Conservation (phyloP, 2,888 invertebrate genomes). For the Agrotis clavis region DNA sequence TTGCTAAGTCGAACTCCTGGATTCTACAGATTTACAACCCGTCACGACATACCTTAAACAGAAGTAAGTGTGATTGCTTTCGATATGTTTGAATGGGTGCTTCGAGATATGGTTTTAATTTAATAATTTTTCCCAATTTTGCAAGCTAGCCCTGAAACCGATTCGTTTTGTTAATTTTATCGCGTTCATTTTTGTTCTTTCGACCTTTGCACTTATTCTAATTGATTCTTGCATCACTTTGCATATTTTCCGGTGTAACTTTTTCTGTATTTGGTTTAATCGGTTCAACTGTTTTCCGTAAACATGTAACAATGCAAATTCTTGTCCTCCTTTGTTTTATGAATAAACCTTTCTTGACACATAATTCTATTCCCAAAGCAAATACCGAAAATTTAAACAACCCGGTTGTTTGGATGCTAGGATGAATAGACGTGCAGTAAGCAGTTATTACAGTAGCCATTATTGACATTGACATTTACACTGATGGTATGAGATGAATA, state of each 20-base stretch:
- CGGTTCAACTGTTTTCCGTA: background rate
- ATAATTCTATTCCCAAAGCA: too few species aligned
- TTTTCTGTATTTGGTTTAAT: background rate
- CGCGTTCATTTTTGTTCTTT: background rate
- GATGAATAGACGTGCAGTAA: too few species aligned
- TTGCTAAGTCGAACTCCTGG: slow-evolving; percentile 20
- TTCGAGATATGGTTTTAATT: slow-evolving; percentile 13
- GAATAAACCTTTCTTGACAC: too few species aligned
- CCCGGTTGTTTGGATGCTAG: too few species aligned
- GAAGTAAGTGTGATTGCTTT: slow-evolving; percentile 5
- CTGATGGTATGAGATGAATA: too few species aligned
- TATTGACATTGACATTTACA: too few species aligned
- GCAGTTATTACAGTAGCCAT: too few species aligned
- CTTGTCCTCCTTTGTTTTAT: background rate
- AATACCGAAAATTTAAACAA: too few species aligned
- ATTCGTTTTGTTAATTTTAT: background rate
- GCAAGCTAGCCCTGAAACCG: background rate
- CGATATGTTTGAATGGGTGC: background rate
- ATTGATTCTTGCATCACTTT: background rate
- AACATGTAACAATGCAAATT: background rate
- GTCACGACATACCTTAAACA: slow-evolving; percentile 26
- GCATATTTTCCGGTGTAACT: too few species aligned
- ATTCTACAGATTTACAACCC: slow-evolving; percentile 30
- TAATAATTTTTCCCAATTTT: background rate
- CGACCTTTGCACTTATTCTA: background rate